A percentile compares a stretch with the other conserved stretches of the same genome.
Conservation (phyloP, 2,797 vertebrate species). For the Melanogrammus aeglefinus region DNA sequence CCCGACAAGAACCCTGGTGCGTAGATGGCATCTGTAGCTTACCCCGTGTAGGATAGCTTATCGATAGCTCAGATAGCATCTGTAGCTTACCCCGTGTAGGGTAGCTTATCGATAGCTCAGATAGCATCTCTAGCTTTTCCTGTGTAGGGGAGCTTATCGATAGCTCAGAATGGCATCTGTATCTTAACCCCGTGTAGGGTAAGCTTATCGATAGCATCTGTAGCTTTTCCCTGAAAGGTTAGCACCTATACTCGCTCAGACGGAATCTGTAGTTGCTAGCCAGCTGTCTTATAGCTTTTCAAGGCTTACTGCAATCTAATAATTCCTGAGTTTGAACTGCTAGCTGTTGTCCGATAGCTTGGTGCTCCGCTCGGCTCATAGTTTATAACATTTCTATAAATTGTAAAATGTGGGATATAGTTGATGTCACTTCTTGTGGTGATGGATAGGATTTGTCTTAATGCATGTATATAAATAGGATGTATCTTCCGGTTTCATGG, state of each 20-base stretch:
- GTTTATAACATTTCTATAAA: background rate
- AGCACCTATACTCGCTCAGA: background rate
- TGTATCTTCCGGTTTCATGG: background rate
- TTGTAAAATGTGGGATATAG: no score
- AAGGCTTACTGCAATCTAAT: no score
- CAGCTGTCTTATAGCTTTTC: no score
- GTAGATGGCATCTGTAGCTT: conserved; percentile 35
- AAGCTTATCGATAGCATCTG: no score
- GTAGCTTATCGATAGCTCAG: no score
- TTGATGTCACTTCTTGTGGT: background rate
- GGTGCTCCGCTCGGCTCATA: background rate
- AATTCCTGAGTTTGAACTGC: background rate
- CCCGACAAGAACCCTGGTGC: conserved; percentile 97
- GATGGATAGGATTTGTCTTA: background rate
- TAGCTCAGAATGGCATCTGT: no score
- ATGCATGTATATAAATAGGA: background rate
- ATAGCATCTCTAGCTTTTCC: no score
- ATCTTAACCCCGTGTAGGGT: no score
- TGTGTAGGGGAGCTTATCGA: no score
- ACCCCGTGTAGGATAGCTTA: background rate
- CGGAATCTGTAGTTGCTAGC: background rate
- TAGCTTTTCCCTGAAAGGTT: no score
- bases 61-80: no score
- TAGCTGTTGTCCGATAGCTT: background rate
- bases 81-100: no score